Base-by-base conservation (phyloP, 1,140 invertebrate species). In the Pachypeltis micranthus region DNA sequence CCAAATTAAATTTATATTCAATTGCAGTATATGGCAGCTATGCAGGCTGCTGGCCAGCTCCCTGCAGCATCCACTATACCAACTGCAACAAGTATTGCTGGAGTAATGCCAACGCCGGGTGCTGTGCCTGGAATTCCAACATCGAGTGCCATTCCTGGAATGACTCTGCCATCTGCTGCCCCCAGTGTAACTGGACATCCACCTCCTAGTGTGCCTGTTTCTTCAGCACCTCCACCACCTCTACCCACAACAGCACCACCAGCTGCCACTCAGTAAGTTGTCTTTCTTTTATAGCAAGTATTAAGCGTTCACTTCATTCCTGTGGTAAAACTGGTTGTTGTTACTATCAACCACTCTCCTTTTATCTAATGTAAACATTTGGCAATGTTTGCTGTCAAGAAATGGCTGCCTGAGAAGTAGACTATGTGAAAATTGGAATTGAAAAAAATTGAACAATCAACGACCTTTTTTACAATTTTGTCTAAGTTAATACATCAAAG, bases 1-100 rank as follows among this genome's bases (percentile, higher is more conserved):
- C n/a, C n/a, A 3, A 3, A 47, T 19, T 19, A 2, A 47, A 19
- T 2, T 47, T 47, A 21, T 70, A 72, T 59, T 65, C 66, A 1
- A 60, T 39, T 23, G 21, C 60, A 66, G 47, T 62, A 54, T 27
- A 65, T 61, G 28, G 56, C 31, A 58, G 44, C 59, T 39, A 56
- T 63, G 25, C 57, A 59, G 19, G 57, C 57, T 7, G 10, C 60
- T 29, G 57, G 44, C 16, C 66, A 66, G 27, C 27, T 34, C 16
- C 27, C 44, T 7, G 27, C 44, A 26, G 54, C 59, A 28, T 34
- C 58, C n/a, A n/a, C n/a, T n/a, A n/a, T n/a, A n/a, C n/a, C n/a
- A n/a, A n/a, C n/a, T n/a, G n/a, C n/a, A n/a, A n/a, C n/a, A n/a
- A n/a, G n/a, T n/a, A n/a, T n/a, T n/a, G n/a, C n/a, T n/a, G n/a